A percentile compares a stretch with the other conserved stretches of the same genome.
phyloP scores from a whole-genome alignment of 2,888 invertebrate genomes.

The Diplazon laetatorius region DNA sequence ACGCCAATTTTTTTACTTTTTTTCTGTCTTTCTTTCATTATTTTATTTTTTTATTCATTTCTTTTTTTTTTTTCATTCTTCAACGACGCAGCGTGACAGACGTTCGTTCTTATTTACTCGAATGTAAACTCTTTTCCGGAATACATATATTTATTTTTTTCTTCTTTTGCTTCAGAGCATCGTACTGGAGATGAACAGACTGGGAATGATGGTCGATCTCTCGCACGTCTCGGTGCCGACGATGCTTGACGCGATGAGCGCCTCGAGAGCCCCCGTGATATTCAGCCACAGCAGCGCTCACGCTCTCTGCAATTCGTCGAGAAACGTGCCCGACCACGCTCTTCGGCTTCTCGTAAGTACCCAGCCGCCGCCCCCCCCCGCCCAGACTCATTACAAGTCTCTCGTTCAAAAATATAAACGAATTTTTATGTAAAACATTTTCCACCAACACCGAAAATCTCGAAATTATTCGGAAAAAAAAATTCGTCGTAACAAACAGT shows the following conservation, averaged over 20 bases:
- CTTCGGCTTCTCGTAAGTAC: conserved; percentile 84
- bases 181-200: conserved; percentile 86
- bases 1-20: conserved; percentile 11
- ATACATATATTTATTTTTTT: too few species aligned
- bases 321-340: conserved; percentile 86
- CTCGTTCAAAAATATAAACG: neutral
- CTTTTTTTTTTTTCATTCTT: conserved; percentile 15
- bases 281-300: conserved; percentile 86
- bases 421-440: neutral
- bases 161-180: conserved; percentile 82
- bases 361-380: too few species aligned
- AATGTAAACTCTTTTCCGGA: conserved; percentile 20
- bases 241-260: conserved; percentile 84
- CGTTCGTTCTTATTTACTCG: conserved; percentile 29
- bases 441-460: too few species aligned
- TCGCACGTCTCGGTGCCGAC: conserved; percentile 85
- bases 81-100: conserved; percentile 29
- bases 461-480: too few species aligned
- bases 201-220: conserved; percentile 86
- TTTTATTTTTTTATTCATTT: conserved; percentile 16
- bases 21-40: conserved; percentile 6
- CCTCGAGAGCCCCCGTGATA: conserved; percentile 85
- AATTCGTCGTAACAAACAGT: too few species aligned
- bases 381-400: neutral
- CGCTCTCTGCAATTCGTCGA: conserved; percentile 84